A percentile compares a stretch with the other conserved stretches of the same genome.
phyloP scores from a whole-genome alignment of 2,113 vertebrate species.

The Prunella fulvescens region DNA sequence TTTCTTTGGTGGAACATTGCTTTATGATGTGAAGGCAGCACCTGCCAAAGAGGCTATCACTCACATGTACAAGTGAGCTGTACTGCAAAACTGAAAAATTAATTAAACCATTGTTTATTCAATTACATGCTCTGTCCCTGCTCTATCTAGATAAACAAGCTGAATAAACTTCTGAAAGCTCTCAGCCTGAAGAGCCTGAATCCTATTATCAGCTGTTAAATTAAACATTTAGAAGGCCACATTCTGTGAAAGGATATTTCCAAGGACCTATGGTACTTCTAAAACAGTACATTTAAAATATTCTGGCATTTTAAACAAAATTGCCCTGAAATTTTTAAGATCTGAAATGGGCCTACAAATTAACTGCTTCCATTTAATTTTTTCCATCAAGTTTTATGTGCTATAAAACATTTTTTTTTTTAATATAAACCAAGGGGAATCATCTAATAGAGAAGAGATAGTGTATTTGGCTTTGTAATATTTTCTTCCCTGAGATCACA shows the following conservation, averaged over 20 bases:
- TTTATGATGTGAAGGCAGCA: neutral
- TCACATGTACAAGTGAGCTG: neutral
- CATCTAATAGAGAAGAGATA: neutral
- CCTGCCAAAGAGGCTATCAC: neutral
- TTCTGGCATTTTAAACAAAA: neutral
- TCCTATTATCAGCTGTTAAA: neutral
- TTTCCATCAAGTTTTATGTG: neutral
- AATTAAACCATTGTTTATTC: constrained; percentile 19
- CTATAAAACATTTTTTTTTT: neutral
- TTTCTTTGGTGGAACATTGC: neutral
- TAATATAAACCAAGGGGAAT: neutral
- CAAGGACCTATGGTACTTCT: neutral
- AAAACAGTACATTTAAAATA: neutral
- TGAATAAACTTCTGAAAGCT: neutral
- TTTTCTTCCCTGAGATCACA: neutral
- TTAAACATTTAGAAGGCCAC: neutral
- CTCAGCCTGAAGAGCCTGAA: neutral
- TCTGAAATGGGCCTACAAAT: neutral
- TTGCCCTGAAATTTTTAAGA: neutral
- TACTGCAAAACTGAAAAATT: neutral
- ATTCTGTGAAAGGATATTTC: neutral
- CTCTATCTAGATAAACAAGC: neutral
- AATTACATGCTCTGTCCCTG: neutral
- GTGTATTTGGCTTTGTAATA: neutral
- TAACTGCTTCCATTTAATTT: neutral